Conservation (phyloP, 2,797 vertebrate genomes). For the Sebastes vulpes region DNA sequence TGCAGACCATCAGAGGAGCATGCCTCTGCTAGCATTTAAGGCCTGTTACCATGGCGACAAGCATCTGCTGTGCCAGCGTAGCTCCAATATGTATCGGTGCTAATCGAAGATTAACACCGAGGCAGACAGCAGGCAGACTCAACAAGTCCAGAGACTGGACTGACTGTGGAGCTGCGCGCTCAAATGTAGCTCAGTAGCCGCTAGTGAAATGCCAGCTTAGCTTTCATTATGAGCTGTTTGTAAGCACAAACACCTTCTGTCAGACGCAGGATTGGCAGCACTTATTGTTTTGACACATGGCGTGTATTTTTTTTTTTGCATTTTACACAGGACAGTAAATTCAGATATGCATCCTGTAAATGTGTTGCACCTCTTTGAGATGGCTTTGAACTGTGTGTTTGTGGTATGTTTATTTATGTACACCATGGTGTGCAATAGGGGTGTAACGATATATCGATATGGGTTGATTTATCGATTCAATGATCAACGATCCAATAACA, state of each 20-base stretch:
- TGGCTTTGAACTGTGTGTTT: not conserved
- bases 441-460: too few relatives aligned
- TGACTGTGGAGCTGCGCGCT: conserved; percentile 1
- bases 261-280: conserved; percentile 17
- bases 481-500: too few relatives aligned
- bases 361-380: not conserved
- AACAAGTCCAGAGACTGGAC: conserved; percentile 37
- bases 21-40: conserved; percentile 29
- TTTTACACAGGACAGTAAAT: not conserved
- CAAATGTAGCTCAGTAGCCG: not conserved
- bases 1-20: conserved; percentile 38
- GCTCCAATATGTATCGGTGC: conserved; percentile 29
- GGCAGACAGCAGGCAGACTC: conserved; percentile 33
- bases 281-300: not conserved
- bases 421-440: not conserved
- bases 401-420: not conserved
- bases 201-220: conserved; percentile 7
- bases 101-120: conserved; percentile 48
- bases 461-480: too few relatives aligned
- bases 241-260: conserved; percentile 42
- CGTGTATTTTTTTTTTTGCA: not conserved
- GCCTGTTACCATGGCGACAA: conserved; percentile 62
- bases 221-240: conserved; percentile 28
- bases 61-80: conserved; percentile 17
- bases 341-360: not conserved